Conservation (phyloP, 2,888 invertebrate genomes). For the Charanyca ferruginea region DNA sequence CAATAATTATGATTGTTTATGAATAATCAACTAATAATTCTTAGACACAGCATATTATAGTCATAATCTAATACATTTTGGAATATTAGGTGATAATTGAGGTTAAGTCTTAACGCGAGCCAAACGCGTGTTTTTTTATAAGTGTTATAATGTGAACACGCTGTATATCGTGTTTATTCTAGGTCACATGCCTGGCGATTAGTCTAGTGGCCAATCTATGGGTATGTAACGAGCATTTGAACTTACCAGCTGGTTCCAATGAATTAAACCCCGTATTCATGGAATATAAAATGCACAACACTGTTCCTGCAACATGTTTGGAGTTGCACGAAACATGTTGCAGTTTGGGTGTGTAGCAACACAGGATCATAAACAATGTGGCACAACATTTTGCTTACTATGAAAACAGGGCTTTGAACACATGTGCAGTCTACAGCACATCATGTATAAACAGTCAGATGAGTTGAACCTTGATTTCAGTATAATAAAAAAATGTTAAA, state of each 20-base stretch:
- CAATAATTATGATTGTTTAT: conserved; percentile 2
- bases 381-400: background rate
- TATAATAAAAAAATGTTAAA: background rate
- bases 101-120: background rate
- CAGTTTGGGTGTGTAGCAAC: background rate
- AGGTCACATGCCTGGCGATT: background rate
- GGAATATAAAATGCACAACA: background rate
- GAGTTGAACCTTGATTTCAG: background rate
- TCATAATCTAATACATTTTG: conserved; percentile 16
- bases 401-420: background rate
- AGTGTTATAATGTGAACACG: conserved; percentile 13
- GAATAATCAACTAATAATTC: conserved; percentile 18
- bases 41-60: conserved; percentile 33
- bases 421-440: background rate
- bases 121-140: background rate
- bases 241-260: conserved; percentile 11
- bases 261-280: background rate
- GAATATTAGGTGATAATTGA: background rate
- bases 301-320: conserved; percentile 2
- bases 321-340: background rate
- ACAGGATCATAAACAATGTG: background rate
- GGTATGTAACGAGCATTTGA: background rate
- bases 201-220: background rate
- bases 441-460: background rate
- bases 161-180: conserved; percentile 2